Base-by-base conservation (phyloP, 2,113 vertebrate genomes). In the Cromileptes altivelis region DNA sequence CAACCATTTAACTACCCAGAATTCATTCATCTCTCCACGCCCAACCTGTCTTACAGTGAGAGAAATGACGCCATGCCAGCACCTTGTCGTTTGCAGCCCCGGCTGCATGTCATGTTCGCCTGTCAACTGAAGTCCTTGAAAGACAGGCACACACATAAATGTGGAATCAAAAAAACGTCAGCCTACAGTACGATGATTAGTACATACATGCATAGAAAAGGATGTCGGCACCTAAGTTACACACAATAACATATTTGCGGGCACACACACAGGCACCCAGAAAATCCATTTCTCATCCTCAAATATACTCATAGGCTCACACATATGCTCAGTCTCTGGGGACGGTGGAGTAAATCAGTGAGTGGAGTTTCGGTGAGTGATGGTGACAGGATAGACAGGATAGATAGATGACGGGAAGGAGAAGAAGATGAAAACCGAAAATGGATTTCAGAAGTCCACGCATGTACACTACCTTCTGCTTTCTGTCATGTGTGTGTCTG, bases 381-480 rank as follows among this genome's bases (percentile, higher is more conserved):
- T 88, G 89, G 79, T 91, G 91, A 90, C 92, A 92, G 88, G 27
- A 86, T 47, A 88, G 88, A 88, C 89, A 84, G 90, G 78, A 87
- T 61, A 64, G 93, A 93, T 87, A 80, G 88, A 92, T 90, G 88
- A 91, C 67, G 69, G 88, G 85, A 86, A 78, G 68, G 78, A 85
- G 75, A 68, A 81, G 90, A 82, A 92, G 86, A 93, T 93, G 89
- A 92, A 90, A 92, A 87, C 82, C n/a, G 78, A 87, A 92, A 93
- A 92, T 91, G 70, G 80, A 82, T 89, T 90, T 90, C 58, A 60
- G 61, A 85, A 92, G 84, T 91, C 86, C 77, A 82, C 27, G 57
- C 86, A 86, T 90, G 88, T 61, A 73, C 81, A 50, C 45, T 52
- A 80, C 76, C 68, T 63, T 75, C 79, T 78, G 80, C n/a, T 82